Evolutionary conservation across 1,140 invertebrate species (phyloP), one percentile per base, ranked within the genome.

Genomic region (Sitodiplosis mosellana): DNA sequence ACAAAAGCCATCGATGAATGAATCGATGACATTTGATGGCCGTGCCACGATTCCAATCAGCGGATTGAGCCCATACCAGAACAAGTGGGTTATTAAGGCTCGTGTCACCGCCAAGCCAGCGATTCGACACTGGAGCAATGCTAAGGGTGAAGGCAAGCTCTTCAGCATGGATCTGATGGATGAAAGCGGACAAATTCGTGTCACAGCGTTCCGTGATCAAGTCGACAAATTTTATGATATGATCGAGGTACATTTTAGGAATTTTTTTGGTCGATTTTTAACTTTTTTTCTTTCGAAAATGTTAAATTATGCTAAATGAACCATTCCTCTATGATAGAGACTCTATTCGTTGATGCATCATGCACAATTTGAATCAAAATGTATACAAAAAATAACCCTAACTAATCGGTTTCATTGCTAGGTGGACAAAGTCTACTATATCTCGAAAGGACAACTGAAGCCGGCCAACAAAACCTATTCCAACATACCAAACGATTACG

Each of bases 131-230:
- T 96, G 89, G 86, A 87, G 77, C 40, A 98, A 96, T 67, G 80
- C 87, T 1, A 74, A 76, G 45, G 91, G 93, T 0, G 87, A 93
- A 68, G 94, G 93, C 1, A 90, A 89, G 61, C 68, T 99, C 1
- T 99, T 99, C 59, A 87, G 77, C 53, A 81, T 97, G 66, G 88
- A 91, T 65, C 64, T 99, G 1, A 67, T 88, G 46, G 96, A 99
- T 69, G 87, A 94, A 54, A 86, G 77, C 55, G 92, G 92, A 10
- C 91, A 96, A 68, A 97, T 99, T 48, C 70, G 87, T 48, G 85
- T 85, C n/a, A 95, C 92, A 2, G 92, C 78, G 8, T 99, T 99
- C 59, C 89, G 80, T 57, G 83, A 87, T 49, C 71, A 81, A 55
- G 85, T 83, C 81, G 92, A 97, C 57, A 89, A 87, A 60, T 96